Percentiles rank a stretch among this genome's conserved stretches.
Evolutionary conservation across 2,888 invertebrate genomes (phyloP).

Genomic region (Sesia apiformis): DNA sequence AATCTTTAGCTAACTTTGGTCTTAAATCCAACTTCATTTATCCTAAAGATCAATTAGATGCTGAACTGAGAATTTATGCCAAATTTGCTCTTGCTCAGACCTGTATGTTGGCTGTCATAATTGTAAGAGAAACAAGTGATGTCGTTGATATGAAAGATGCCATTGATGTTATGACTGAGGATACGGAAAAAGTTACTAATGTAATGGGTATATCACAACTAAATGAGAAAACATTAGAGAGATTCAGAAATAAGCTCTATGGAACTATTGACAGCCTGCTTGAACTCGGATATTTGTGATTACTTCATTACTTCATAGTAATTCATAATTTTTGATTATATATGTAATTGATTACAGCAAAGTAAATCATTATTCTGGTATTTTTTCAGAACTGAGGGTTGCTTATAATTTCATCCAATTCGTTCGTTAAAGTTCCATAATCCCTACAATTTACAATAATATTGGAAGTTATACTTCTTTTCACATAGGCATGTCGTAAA

Average conservation of each 20-base stretch:
- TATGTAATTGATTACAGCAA: no score
- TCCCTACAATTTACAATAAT: no score
- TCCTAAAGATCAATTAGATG: conserved; percentile 20
- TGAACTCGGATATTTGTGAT: conserved; percentile 15
- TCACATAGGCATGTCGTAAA: no score
- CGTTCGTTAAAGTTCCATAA: no score
- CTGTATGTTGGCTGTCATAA: conserved; percentile 11
- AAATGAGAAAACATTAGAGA: conserved; percentile 8
- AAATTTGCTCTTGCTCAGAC: conserved; percentile 14
- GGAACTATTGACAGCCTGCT: conserved; percentile 20
- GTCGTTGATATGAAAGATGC: conserved; percentile 7
- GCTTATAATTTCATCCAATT: no score
- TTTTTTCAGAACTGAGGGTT: no score
- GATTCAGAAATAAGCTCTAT: conserved; percentile 15
- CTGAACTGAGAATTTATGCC: conserved; percentile 21
- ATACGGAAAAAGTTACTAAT: conserved; percentile 2
- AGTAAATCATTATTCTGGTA: no score
- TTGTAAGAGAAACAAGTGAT: conserved; percentile 17
- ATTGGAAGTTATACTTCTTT: no score
- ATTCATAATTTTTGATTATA: no score
- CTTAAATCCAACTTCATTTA: conserved; percentile 18
- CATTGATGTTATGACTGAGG: neutral
- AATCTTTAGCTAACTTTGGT: conserved; percentile 15
- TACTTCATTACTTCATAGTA: no score
- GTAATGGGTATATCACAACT: neutral